Evolutionary conservation across 2,888 invertebrate genomes (phyloP).

Genomic region (Strigamia maritima): DNA sequence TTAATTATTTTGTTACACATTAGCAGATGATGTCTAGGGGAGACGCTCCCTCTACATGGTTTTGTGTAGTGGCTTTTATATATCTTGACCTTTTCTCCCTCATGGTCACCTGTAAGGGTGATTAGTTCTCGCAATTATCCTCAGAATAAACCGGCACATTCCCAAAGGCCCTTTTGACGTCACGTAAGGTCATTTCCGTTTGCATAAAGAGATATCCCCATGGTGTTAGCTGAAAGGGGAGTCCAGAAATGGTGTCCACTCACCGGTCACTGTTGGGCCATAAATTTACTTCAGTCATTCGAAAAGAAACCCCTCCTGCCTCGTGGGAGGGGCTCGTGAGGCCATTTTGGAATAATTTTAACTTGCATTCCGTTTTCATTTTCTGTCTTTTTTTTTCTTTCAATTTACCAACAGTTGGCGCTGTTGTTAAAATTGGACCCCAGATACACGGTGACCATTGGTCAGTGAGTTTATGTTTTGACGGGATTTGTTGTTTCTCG

Average conservation of each 20-base stretch:
- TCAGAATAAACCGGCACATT: slow-evolving; percentile 17
- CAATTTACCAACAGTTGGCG: slow-evolving; percentile 10
- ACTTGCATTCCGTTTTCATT: background rate
- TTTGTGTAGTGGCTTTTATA: slow-evolving; percentile 15
- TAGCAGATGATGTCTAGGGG: background rate
- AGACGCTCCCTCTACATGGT: background rate
- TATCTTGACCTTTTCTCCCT: slow-evolving; percentile 10
- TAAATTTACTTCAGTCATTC: slow-evolving; percentile 12
- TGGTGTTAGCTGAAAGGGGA: slow-evolving; percentile 1
- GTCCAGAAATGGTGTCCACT: slow-evolving; percentile 15
- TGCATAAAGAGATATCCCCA: slow-evolving; percentile 36
- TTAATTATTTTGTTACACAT: slow-evolving; percentile 10
- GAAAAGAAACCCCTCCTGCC: background rate
- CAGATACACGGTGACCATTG: background rate
- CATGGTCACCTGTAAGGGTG: slow-evolving; percentile 15
- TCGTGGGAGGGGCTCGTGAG: background rate
- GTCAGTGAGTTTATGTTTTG: slow-evolving; percentile 5
- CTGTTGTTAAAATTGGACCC: background rate
- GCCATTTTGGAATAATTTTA: background rate
- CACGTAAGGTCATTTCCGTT: slow-evolving; percentile 35
- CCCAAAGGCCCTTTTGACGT: slow-evolving; percentile 38
- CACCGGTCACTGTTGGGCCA: slow-evolving; percentile 1
- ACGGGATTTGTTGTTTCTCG: slow-evolving; percentile 1
- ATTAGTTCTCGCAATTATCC: slow-evolving; percentile 15
- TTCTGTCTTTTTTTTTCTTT: background rate